Base-by-base conservation (phyloP, 2,113 vertebrate species). In the Poicephalus meyeri region DNA sequence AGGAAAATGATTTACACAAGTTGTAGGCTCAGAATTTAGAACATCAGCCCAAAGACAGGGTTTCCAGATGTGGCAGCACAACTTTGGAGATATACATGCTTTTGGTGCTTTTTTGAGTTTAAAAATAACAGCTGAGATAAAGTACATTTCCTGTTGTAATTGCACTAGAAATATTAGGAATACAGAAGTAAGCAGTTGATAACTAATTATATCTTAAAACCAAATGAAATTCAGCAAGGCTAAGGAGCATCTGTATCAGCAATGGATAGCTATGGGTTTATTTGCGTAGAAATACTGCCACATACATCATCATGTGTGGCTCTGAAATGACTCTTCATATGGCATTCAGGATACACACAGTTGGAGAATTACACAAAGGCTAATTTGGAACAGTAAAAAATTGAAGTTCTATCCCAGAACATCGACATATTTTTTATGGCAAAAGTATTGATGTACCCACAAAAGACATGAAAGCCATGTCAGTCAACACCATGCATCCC, bases 371-470 rank as follows among this genome's bases (percentile, higher is more conserved):
- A 55, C 17, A 55, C 2, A 47, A 68, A 68, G 8, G 3, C 2
- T 55, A 55, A 4, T 7, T 35, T 26, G 23, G 25, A 79, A 76
- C 6, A 9, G 9, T 46, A 53, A 84, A 78, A 78, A 74, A 86
- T 14, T 33, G 15, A 77, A 77, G 11, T 65, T 80, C 23, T 52
- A 17, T 49, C 15, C 13, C 35, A 55, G 44, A 23, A 71, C 2
- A 31, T 31, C 4, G 39, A 7, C 6, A 16, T 9, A 12, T 23
- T 18, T 23, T 46, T 11, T 35, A 16, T 4, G 1, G 8, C 2
- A 33, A 37, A 65, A 80, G 4, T 20, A 58, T 31, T 74, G 14
- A 37, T 88, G 19, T 16, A 44, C 24, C 16, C 73, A 49, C 13
- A 88, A 39, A 83, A 47, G 44, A 69, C 23, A n/a, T 7, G 10